Base-by-base conservation (phyloP, 2,888 invertebrate genomes). In the Melieria crassipennis region DNA sequence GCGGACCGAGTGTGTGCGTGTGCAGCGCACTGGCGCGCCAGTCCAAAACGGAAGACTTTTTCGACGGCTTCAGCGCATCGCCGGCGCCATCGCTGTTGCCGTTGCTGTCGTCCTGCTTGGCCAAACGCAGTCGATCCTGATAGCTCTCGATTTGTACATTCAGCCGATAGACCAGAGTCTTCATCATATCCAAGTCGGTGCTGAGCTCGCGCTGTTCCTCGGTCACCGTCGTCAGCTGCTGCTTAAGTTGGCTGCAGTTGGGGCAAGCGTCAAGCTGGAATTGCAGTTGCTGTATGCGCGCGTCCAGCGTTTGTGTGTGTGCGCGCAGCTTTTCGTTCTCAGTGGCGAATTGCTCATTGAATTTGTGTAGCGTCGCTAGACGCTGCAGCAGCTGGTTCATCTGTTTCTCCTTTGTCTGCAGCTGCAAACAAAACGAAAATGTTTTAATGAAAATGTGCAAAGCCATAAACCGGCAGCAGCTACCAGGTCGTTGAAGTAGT, bases 71-170 rank as follows among this genome's bases (percentile, higher is more conserved):
- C 30, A 30, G 2, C 16, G 11, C 10, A 7, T 43, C 68, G 52
- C 70, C 82, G 46, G 74, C 84, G 79, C 69, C 77, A 71, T 65
- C 52, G 60, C 30, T 76, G 63, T n/a, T 43, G 5, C 13, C 65
- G 55, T 16, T 81, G 85, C 58, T 52, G 9, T 67, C 70, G 3
- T 66, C 69, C 9, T 65, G 57, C 46, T 69, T 42, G 47, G 42
- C 48, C 13, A 62, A 6, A n/a, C 91, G 88, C 0, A 92, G 75
- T 76, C 90, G 91, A 78, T 94, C 92, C 85, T 94, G 94, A 81
- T 93, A 94, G 3, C 91, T 88, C 73, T 94, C 93, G 43, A 95
- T 86, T 79, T 94, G 94, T 0, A 92, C 90, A 82, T 94, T 94
- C 43, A 94, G 83, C 67, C 93, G 92, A 79, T 93, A 94, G 5